phyloP scores from a whole-genome alignment of 2,797 vertebrate genomes.

The Propithecus perrieri region DNA sequence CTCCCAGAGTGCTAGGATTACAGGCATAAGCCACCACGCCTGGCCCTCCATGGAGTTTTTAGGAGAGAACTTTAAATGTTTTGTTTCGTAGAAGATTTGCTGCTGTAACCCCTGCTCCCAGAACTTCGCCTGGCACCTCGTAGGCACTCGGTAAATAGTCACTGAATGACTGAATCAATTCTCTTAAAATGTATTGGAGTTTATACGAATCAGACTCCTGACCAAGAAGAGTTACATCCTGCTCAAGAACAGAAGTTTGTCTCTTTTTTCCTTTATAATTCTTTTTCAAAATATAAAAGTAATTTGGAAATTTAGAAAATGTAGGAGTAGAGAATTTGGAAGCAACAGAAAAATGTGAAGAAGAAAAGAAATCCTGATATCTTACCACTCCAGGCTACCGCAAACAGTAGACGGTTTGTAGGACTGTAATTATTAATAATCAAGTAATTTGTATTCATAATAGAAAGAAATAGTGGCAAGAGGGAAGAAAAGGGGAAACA shows the following conservation, averaged over 20 bases:
- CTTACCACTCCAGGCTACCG: neutral
- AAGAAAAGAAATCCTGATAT: neutral
- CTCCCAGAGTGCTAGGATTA: too few relatives aligned
- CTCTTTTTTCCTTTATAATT: neutral
- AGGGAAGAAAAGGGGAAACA: neutral
- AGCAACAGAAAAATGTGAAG: neutral
- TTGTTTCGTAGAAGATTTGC: neutral
- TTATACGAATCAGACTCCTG: neutral
- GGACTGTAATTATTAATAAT: neutral
- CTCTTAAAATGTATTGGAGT: neutral
- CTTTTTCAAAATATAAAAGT: neutral
- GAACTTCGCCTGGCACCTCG: neutral
- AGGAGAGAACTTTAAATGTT: neutral
- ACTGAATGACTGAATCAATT: neutral
- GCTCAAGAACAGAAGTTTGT: neutral
- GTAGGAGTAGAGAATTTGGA: neutral
- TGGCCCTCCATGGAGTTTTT: neutral
- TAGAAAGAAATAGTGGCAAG: neutral
- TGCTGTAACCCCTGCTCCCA: neutral
- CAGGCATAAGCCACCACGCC: too few relatives aligned
- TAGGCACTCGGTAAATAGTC: neutral
- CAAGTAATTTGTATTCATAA: neutral
- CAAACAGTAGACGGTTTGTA: neutral
- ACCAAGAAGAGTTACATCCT: neutral
- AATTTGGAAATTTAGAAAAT: slow-evolving; percentile 11